Base-by-base conservation (phyloP, 2,797 vertebrate genomes). In the Anisognathus igniventris region DNA sequence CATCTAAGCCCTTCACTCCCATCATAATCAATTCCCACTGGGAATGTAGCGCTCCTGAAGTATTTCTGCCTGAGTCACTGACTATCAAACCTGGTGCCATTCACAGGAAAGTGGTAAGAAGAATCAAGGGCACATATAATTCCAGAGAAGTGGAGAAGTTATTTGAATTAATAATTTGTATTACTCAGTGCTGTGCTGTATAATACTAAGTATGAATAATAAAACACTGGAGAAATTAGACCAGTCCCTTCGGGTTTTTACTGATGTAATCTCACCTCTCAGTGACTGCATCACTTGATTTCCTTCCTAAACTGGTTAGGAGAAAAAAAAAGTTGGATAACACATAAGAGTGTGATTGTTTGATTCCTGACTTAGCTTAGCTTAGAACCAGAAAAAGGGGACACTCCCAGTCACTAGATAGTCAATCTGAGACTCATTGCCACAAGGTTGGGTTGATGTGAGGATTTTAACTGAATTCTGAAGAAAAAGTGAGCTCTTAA, bases 271-370 rank as follows among this genome's bases (percentile, higher is more conserved):
- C 30, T 66, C 47, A 70, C 27, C 20, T 65, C 83, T 72, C 21
- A 22, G 39, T 19, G 42, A 47, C 25, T 0, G 1, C 12, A 45
- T 35, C 10, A 4, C 23, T 72, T 25, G 10, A 24, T 4, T 19
- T 80, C 20, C 56, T 13, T 66, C 20, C 24, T 78, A 31, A 71
- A 0, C 21, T 33, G 10, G 14, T 50, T 62, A 58, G 37, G 27
- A 54, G 8, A 12, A 75, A 65, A n/a, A n/a, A 62, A 22, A 33
- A 14, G 11, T 35, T 33, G 14, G 15, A 15, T 44, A 65, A 53
- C 19, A 30, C 4, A 2, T 6, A 57, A 28, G 10, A 39, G 12
- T 10, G 22, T 23, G 14, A 47, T 62, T 4, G 15, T 45, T 87
- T 67, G 30, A 25, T 72, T 75, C 27, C 40, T 64, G 13, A 19